A percentile compares a stretch with the other conserved stretches of the same genome.
phyloP scores from a whole-genome alignment of 1,140 invertebrate species.

The Eciton burchellii region DNA sequence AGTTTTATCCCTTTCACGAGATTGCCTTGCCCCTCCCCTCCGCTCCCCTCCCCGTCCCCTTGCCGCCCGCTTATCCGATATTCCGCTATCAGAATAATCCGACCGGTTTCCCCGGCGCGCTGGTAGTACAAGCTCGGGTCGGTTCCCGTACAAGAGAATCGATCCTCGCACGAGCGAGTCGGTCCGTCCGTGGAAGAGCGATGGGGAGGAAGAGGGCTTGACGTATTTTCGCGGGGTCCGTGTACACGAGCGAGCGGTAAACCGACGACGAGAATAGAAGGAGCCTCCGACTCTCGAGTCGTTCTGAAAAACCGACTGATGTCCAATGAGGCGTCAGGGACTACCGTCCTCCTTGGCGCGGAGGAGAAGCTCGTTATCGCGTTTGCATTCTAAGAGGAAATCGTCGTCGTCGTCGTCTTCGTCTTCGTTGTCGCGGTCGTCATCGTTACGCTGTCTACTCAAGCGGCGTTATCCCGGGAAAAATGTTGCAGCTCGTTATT shows the following conservation, averaged over 20 bases:
- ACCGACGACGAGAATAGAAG: constrained; percentile 31
- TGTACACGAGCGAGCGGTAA: constrained; percentile 29
- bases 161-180: constrained; percentile 17
- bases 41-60: too few species aligned
- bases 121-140: background rate
- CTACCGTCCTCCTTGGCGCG: background rate
- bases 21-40: background rate
- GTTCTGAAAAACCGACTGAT: constrained; percentile 33
- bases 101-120: constrained; percentile 2
- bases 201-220: background rate
- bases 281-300: constrained; percentile 8
- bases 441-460: constrained; percentile 56
- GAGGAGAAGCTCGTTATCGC: constrained; percentile 61
- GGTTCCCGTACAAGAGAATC: background rate
- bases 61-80: too few species aligned
- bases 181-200: background rate
- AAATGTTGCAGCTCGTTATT: constrained; percentile 62
- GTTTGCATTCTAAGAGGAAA: constrained; percentile 59
- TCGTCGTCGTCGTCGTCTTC: constrained; percentile 46
- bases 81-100: constrained; percentile 6
- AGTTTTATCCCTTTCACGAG: constrained; percentile 9
- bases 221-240: constrained; percentile 20
- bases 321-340: constrained; percentile 42
- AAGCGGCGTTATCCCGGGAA: constrained; percentile 43
- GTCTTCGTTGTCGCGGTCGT: constrained; percentile 23